phyloP scores from a whole-genome alignment of 2,113 vertebrate genomes.

The Leuciscus idus region DNA sequence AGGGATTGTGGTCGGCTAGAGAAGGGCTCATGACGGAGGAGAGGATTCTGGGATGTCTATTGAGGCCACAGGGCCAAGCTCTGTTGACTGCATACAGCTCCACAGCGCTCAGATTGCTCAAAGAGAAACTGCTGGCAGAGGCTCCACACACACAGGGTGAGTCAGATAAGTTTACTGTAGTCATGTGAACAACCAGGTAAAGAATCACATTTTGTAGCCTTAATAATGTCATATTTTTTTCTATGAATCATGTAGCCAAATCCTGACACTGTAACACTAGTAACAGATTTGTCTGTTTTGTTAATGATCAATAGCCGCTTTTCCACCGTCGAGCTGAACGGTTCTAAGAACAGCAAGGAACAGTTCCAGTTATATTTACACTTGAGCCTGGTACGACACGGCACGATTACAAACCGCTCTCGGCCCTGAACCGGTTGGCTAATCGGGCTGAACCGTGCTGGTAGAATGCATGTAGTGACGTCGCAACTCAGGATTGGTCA shows the following conservation, averaged over 20 bases:
- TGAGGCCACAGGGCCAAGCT: constrained; percentile 75
- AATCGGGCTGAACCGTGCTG: no score
- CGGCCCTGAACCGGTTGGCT: no score
- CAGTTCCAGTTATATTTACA: no score
- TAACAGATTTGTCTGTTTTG: neutral
- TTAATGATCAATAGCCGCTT: neutral
- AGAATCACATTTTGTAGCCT: neutral
- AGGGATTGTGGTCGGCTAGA: constrained; percentile 81
- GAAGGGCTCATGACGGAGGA: constrained; percentile 81
- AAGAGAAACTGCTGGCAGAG: constrained; percentile 74
- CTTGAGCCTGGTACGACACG: no score
- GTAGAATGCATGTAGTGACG: no score
- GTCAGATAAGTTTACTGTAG: neutral
- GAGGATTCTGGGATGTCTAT: constrained; percentile 81
- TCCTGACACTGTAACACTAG: neutral
- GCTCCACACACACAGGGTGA: constrained; percentile 78
- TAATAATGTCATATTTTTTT: neutral
- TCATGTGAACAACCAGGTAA: neutral
- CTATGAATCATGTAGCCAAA: neutral
- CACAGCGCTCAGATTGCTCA: constrained; percentile 77
- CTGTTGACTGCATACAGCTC: constrained; percentile 80
- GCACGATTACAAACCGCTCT: no score
- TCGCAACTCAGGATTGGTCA: no score
- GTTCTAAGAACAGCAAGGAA: no score
- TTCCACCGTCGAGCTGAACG: no score